Evolutionary conservation across 1,140 invertebrate species (phyloP).

Genomic region (Camponotus floridanus): DNA sequence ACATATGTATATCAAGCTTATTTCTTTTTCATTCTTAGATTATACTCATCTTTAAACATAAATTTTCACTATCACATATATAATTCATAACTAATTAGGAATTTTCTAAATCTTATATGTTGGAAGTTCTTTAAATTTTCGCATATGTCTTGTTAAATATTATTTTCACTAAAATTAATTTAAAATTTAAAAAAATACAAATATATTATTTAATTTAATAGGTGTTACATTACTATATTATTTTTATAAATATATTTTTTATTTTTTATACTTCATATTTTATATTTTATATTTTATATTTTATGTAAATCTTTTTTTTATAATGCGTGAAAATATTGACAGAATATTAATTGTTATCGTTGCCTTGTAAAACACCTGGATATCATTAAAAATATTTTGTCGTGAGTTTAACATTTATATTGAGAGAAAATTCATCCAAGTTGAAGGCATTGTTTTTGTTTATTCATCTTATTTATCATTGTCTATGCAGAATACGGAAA

Average conservation of each 20-base stretch:
- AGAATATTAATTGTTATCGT: background rate
- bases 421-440: background rate
- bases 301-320: background rate
- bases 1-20: background rate
- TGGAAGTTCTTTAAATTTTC: background rate
- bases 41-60: conserved; percentile 6
- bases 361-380: background rate
- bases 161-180: background rate
- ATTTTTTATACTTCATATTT: too few species aligned
- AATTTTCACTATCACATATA: background rate
- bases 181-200: background rate
- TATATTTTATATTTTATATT: too few species aligned
- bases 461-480: background rate
- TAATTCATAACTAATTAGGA: background rate
- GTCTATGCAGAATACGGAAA: background rate
- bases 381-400: background rate
- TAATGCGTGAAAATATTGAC: background rate
- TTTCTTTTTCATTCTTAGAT: background rate
- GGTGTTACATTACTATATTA: too few species aligned
- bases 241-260: too few species aligned
- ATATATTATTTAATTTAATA: background rate
- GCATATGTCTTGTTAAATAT: background rate
- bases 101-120: background rate
- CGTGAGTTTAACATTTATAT: background rate
- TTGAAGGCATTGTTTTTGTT: background rate